A percentile compares a stretch with the other conserved stretches of the same genome.
phyloP scores from a whole-genome alignment of 1,140 invertebrate genomes.

The Dryas iulia region DNA sequence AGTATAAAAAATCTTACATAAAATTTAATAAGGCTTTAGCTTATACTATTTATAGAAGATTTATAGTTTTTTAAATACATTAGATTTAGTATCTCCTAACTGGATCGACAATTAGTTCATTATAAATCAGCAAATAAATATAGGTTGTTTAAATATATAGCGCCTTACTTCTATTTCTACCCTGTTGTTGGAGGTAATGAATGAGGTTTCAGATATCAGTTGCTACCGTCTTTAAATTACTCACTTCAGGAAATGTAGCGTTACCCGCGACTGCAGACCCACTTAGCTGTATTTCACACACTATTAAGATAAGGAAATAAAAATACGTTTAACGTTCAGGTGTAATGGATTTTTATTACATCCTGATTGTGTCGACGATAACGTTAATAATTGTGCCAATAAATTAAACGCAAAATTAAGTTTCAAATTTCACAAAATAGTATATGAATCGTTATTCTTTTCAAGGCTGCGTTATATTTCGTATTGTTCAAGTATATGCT shows the following conservation, averaged over 20 bases:
- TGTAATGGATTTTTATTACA: constrained; percentile 69
- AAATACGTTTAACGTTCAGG: constrained; percentile 49
- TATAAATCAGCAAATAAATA: constrained; percentile 70
- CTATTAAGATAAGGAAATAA: constrained; percentile 73
- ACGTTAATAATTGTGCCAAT: not conserved
- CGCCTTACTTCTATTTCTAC: constrained; percentile 44
- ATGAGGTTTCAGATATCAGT: constrained; percentile 72
- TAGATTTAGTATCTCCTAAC: not conserved
- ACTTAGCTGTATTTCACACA: constrained; percentile 64
- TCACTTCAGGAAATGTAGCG: constrained; percentile 65
- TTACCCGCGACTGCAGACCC: constrained; percentile 64
- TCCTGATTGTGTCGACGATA: constrained; percentile 43
- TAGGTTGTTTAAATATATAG: constrained; percentile 67
- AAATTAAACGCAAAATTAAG: not conserved
- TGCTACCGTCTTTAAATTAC: constrained; percentile 71
- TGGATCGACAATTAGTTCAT: constrained; percentile 46
- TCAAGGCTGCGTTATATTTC: no score
- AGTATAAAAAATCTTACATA: not conserved
- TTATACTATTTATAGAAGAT: not conserved
- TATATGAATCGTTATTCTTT: no score
- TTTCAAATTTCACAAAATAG: not conserved
- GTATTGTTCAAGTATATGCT: no score
- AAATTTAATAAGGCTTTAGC: no score
- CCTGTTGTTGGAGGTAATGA: constrained; percentile 66
- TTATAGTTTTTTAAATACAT: not conserved